phyloP scores from a whole-genome alignment of 2,797 vertebrate species.

The Enteromius mattozi region DNA sequence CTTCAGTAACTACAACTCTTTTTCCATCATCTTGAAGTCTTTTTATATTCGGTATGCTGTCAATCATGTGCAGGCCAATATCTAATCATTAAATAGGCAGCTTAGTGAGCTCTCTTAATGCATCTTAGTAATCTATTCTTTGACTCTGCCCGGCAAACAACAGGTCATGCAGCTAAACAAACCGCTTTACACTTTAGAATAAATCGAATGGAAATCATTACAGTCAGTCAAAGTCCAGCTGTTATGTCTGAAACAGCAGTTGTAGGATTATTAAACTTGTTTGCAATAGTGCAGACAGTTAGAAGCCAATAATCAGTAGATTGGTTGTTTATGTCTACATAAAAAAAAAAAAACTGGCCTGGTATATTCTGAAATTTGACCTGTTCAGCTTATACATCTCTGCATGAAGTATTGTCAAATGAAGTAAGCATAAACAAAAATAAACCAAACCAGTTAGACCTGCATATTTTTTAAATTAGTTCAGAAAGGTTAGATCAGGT shows the following conservation, averaged over 20 bases:
- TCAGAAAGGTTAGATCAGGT: background rate
- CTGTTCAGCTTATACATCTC: background rate
- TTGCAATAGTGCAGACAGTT: background rate
- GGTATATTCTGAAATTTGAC: background rate
- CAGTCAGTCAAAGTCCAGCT: slow-evolving; percentile 37
- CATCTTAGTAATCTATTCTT: slow-evolving; percentile 35
- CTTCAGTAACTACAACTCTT: background rate
- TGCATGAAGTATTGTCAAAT: background rate
- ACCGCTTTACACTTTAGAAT: background rate
- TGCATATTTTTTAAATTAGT: background rate
- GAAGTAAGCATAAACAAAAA: background rate
- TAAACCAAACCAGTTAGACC: background rate
- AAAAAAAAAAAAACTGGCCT: background rate
- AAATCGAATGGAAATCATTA: slow-evolving; percentile 53
- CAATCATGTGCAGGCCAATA: background rate
- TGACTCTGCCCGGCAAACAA: slow-evolving; percentile 35
- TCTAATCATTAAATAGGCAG: slow-evolving; percentile 28
- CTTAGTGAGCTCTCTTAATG: background rate
- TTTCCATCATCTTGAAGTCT: background rate
- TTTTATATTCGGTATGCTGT: background rate
- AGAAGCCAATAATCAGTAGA: background rate
- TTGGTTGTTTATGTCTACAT: background rate
- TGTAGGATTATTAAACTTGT: slow-evolving; percentile 14
- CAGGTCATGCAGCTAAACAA: slow-evolving; percentile 14
- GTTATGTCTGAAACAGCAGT: slow-evolving; percentile 16